Base-by-base conservation (phyloP, 2,113 vertebrate species). In the Oncorhynchus clarkii region DNA sequence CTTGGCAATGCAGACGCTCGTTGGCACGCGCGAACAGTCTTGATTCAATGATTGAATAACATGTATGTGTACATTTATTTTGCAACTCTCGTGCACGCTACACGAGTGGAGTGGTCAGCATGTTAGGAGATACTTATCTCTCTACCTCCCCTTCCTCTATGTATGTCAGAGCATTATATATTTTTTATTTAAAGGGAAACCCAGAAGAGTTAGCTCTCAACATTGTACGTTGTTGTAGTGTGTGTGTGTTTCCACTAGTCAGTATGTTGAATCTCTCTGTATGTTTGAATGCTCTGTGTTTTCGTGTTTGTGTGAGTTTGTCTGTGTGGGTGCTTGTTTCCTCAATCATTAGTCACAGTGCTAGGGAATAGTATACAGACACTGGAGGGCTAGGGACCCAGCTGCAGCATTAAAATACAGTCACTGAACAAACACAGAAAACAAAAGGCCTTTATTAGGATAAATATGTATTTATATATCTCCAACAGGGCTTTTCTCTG, bases 291-390 rank as follows among this genome's bases (percentile, higher is more conserved):
- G 31, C 20, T n/a, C 12, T 68, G 16, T 51, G 62, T 45, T n/a
- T 67, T 34, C n/a, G 16, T 78, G 72, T 39, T 39, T 39, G 34
- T 71, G 60, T 76, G 67, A 29, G 75, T 80, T 27, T 80, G 73
- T 62, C 73, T 74, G 84, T 84, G 89, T 82, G 87, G 78, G 85
- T 81, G 84, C 68, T 60, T 72, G 83, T 88, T 91, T 88, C 90
- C 84, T 80, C 73, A 74, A 74, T 85, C 81, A 82, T 80, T 84
- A 86, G 81, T 80, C 85, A 86, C 82, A 84, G 74, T 86, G 75
- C 77, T 69, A 1, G 88, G 88, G 88, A 88, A 83, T 78, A 82
- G 84, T 49, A 67, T 70, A 78, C 29, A 70, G 34, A 79, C 80
- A 24, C 67, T n/a, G 39, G 75, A 81, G 67, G 69, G 62, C 51